Evolutionary conservation across 2,888 invertebrate genomes (phyloP), one percentile per base, ranked within the genome.

Genomic region (Sarcophaga variegata): DNA sequence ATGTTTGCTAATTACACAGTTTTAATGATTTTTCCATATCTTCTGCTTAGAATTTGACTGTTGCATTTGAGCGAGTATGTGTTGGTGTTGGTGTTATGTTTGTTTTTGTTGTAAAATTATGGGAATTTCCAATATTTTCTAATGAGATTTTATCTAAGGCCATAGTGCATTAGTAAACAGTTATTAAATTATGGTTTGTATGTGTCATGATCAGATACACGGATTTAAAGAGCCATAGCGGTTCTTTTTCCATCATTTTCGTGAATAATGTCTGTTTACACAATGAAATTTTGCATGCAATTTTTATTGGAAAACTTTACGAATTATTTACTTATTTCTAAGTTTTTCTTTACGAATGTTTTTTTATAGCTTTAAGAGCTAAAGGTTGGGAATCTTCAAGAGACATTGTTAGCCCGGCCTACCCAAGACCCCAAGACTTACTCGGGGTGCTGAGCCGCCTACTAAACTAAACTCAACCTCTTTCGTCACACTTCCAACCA

Each of bases 11-110:
- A 86, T 79, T 76, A 37, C 37, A 54, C 17, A 74, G 25, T 63
- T 64, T 81, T 64, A 82, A 82, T 85, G 71, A 59, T 8, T 77
- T 77, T 83, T 83, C 60, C 66, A 71, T 63, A 11, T 47, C 25
- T 45, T 71, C 20, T 76, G 63, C 64, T 70, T 59, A 20, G 47
- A 37, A 71, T 72, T 59, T 66, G 49, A 72, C 47, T 66, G 70
- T 37, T 37, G 37, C 8, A 37, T 27, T 27, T 27, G 1, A 27
- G 27, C 5, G 27, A 27, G 6, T 37, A 37, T 37, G 8, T 37
- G 37, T 37, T 37, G 37, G 37, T 37, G 8, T 37, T 37, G 37
- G 2, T 37, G 37, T 37, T 37, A 10, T 76, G 70, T 59, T 10
- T 77, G 47, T 71, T 64, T 74, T 45, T n/a, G 59, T 59, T 81